These are phyloP conservation scores for Tapirus terrestris DNA, from an alignment of 2,113 vertebrate species.

Conservation along the genomic window DNA sequence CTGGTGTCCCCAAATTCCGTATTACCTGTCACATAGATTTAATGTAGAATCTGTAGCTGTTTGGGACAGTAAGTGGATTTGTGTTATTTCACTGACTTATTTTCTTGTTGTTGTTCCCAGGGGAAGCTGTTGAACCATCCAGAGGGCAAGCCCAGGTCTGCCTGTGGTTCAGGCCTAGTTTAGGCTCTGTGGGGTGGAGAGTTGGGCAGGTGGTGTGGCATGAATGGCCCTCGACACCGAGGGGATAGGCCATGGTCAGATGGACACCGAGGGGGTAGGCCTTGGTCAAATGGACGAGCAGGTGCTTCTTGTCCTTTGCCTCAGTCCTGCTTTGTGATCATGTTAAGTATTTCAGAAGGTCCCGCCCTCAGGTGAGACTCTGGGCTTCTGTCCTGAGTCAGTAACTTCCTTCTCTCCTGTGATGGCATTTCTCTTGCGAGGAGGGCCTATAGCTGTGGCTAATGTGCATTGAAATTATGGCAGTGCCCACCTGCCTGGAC, in stretches of 20 bases:
- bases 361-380: neutral
- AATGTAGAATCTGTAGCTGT: neutral
- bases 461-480: rapidly evolving
- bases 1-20: neutral
- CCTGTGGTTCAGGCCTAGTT: neutral
- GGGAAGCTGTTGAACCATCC: neutral
- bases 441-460: neutral
- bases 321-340: too few species aligned
- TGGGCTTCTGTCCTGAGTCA: neutral
- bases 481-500: neutral
- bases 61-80: too few species aligned
- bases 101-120: neutral
- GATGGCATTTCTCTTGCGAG: neutral
- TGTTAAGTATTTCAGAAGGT: neutral
- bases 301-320: neutral
- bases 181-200: neutral
- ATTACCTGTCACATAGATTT: neutral
- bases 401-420: neutral
- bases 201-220: neutral
- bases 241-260: neutral
- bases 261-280: neutral
- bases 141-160: neutral
- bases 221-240: rapidly evolving
- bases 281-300: rapidly evolving
- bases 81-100: neutral